These are phyloP conservation scores for Amniataba percoides DNA, from an alignment of 2,797 vertebrate species.

Conservation along the genomic window DNA sequence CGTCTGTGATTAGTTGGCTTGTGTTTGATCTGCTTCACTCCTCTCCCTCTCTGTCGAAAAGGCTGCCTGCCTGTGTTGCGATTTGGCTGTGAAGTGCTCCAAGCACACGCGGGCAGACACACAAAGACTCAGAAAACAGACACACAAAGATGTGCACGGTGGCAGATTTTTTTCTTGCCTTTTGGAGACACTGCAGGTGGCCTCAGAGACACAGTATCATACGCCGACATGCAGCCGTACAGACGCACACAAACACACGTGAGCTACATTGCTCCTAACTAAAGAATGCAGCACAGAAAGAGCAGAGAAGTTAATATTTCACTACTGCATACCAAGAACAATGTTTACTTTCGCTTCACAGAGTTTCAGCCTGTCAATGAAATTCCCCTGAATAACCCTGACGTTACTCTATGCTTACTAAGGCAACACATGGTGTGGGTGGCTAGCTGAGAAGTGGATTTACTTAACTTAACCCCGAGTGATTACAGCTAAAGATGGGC, in stretches of 20 bases:
- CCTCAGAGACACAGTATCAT: constrained; percentile 63
- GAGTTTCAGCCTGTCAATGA: constrained; percentile 60
- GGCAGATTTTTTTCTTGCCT: constrained; percentile 56
- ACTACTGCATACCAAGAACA: constrained; percentile 57
- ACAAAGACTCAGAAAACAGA: constrained; percentile 46
- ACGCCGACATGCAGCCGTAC: constrained; percentile 39
- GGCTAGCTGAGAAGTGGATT: constrained; percentile 65
- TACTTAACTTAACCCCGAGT: constrained; percentile 72
- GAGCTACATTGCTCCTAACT: constrained; percentile 29
- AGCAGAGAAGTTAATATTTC: constrained; percentile 77
- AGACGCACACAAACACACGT: constrained; percentile 22
- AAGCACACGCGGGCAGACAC: constrained; percentile 44
- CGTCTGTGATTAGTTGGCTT: constrained; percentile 84
- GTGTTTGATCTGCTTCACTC: constrained; percentile 81
- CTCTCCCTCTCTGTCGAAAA: constrained; percentile 65
- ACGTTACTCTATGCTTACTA: constrained; percentile 6
- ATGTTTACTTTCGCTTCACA: constrained; percentile 75
- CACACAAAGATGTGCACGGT: constrained; percentile 38
- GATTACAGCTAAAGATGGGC: constrained; percentile 77
- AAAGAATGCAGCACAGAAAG: constrained; percentile 44
- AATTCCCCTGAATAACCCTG: constrained; percentile 57
- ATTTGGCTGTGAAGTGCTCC: constrained; percentile 69
- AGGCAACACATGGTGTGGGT: constrained; percentile 51
- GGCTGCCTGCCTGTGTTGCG: constrained; percentile 66
- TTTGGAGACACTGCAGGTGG: constrained; percentile 71